Evolutionary conservation across 2,797 vertebrate genomes (phyloP), one percentile per base, ranked within the genome.

Genomic region (Chromobotia macracanthus): DNA sequence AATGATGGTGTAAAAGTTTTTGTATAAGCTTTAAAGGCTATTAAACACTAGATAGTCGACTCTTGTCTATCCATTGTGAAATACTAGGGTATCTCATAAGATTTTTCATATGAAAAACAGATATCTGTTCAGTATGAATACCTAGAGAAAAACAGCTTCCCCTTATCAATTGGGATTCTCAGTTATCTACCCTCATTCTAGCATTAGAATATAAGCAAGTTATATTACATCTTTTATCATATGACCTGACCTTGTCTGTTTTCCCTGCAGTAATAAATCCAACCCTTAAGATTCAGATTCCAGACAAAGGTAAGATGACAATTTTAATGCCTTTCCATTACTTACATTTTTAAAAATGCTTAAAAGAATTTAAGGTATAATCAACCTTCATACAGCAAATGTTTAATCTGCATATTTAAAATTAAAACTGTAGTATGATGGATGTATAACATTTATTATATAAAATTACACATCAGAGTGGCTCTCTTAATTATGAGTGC

Each of bases 251-350:
- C 8, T 8, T 25, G 6, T 21, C 3, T 31, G 48, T 74, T 67
- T 76, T 68, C 1, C 3, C 18, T 72, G 9, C 76, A 84, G 83
- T 76, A 51, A 16, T 72, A 72, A 48, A 2, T 15, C 28, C 77
- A 60, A 77, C 77, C 18, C 44, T 12, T 23, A 6, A 5, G 21
- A 9, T 3, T 16, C 4, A 5, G 28, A 9, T 3, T 16, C 3
- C 4, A 19, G 8, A 3, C 16, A 35, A 46, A 80, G 83, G 83
- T 84, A 82, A 66, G 41, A 8, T 55, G 13, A 80, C 41, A 68
- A 23, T 21, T 21, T 13, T 63, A 63, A 55, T 55, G 16, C 18
- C 35, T 66, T 55, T 44, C 12, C 35, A 44, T 53, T 5, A 19
- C 15, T 6, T 25, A 23, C 7, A 38, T 38, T 44, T 7, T 44